These are phyloP conservation scores for Spondyliosoma cantharus DNA, from an alignment of 2,797 vertebrate genomes.

Conservation along the genomic window DNA sequence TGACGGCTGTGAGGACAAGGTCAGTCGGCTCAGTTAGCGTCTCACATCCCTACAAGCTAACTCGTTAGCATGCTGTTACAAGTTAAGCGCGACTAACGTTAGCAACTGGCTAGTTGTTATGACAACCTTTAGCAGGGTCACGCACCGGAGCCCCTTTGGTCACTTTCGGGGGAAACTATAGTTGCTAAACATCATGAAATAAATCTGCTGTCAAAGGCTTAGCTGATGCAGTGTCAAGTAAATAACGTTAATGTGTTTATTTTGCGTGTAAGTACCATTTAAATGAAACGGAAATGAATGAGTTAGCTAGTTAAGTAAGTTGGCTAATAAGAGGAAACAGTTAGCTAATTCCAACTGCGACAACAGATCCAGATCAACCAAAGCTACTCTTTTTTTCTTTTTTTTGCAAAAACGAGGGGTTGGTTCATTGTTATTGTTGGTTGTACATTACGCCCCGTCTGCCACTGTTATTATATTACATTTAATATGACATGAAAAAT, in stretches of 20 bases:
- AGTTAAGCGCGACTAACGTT: background rate
- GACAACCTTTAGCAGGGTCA: constrained; percentile 14
- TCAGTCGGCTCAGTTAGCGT: constrained; percentile 58
- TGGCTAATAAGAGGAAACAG: background rate
- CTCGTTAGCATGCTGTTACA: constrained; percentile 48
- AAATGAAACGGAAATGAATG: background rate
- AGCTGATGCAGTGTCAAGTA: background rate
- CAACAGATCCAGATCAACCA: background rate
- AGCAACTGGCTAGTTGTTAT: background rate
- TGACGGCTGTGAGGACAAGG: constrained; percentile 69
- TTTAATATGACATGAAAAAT: background rate
- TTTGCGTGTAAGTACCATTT: background rate
- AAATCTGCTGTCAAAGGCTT: background rate
- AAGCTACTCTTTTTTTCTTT: constrained; percentile 3
- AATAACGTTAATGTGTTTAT: background rate
- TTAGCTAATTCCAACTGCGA: background rate
- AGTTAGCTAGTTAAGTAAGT: too few relatives aligned
- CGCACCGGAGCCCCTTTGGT: background rate
- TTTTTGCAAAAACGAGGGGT: constrained; percentile 24
- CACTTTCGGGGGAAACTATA: background rate
- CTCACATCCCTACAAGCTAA: constrained; percentile 29
- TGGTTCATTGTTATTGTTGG: background rate
- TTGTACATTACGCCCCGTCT: background rate
- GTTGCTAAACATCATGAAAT: background rate
- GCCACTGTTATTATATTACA: background rate